These are phyloP conservation scores for Steinernema scapterisci DNA, from an alignment of 2,888 invertebrate species.

Conservation along the genomic window DNA sequence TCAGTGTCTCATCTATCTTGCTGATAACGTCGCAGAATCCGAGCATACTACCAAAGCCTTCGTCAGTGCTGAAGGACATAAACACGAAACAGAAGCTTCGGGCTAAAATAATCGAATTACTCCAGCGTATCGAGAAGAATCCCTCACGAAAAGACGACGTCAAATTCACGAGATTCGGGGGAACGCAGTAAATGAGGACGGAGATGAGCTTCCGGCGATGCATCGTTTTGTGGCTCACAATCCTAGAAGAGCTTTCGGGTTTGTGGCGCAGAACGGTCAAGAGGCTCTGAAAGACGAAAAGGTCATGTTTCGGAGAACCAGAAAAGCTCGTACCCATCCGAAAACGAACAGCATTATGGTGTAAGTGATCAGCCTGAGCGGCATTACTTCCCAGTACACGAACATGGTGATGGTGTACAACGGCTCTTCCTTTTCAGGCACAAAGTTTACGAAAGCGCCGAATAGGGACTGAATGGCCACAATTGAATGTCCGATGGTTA, in stretches of 20 bases:
- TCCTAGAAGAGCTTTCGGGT: background rate
- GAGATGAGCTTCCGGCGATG: background rate
- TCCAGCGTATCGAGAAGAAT: background rate
- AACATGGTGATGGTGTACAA: background rate
- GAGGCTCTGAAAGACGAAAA: background rate
- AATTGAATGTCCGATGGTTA: background rate
- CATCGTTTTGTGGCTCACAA: background rate
- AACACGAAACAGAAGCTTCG: background rate
- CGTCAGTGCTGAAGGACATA: background rate
- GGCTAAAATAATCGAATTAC: background rate
- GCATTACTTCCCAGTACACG: background rate
- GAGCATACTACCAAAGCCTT: background rate
- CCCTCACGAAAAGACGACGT: background rate
- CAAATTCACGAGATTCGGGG: background rate
- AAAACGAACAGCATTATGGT: background rate
- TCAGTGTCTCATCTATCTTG: background rate
- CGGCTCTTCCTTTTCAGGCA: background rate
- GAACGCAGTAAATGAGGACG: background rate
- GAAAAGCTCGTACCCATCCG: background rate
- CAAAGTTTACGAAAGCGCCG: background rate
- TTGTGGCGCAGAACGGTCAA: background rate
- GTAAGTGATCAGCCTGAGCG: background rate
- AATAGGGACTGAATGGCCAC: background rate
- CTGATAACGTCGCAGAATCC: background rate
- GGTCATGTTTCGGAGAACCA: background rate